Base-by-base conservation (phyloP, 2,888 invertebrate genomes). In the Lepidocyrtoides sp. region DNA sequence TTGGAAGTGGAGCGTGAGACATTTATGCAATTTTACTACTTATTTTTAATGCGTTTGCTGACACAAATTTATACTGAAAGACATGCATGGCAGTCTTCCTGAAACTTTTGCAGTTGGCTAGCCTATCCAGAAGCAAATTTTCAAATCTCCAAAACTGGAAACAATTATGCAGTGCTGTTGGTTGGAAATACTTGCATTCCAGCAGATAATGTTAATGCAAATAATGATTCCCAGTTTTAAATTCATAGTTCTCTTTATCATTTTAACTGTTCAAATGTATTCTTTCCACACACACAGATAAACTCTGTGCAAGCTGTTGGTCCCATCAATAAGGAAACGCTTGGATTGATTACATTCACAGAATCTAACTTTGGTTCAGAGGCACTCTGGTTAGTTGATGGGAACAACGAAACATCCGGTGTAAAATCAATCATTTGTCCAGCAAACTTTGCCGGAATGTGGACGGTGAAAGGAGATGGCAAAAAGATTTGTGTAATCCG, bases 1-100 rank as follows among this genome's bases (percentile, higher is more conserved):
- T 84, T 0, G 89, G 89, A 29, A 23, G 36, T 36, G 89, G 89
- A 75, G 75, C 83, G 89, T 89, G 84, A 83, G 83, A n/a, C n/a
- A n/a, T n/a, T n/a, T n/a, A n/a, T n/a, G n/a, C n/a, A n/a, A n/a
- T n/a, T n/a, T n/a, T n/a, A n/a, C n/a, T n/a, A n/a, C n/a, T n/a
- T n/a, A n/a, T n/a, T n/a, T n/a, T n/a, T n/a, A n/a, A n/a, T n/a
- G n/a, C n/a, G n/a, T n/a, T n/a, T n/a, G n/a, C n/a, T n/a, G n/a
- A n/a, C n/a, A n/a, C n/a, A n/a, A n/a, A n/a, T n/a, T n/a, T n/a
- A n/a, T 60, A 32, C 2, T 10, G 17, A 10, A 20, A 54, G 20
- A 17, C 17, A 54, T 20, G 17, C 17, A 57, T 36, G 2, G 36
- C 32, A 60, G 17, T 66, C 20, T 63, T 20, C 41, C 32, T 4